phyloP scores from a whole-genome alignment of 2,888 invertebrate species.

The Cataglyphis altisquamis region DNA sequence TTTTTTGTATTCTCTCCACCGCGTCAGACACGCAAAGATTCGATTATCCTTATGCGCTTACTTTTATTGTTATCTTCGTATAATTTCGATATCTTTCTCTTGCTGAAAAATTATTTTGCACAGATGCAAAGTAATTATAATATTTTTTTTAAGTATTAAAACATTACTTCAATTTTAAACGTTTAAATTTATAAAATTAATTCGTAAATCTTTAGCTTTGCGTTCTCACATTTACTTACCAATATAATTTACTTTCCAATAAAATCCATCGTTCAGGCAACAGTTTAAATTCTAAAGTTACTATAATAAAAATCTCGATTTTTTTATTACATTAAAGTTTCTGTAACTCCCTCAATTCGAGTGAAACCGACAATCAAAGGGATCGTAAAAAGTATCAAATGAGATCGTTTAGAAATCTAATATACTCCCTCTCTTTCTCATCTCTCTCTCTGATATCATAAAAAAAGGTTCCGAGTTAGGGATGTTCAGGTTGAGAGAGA shows the following conservation, averaged over 20 bases:
- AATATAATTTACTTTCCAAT: not conserved
- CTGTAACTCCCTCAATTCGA: not conserved
- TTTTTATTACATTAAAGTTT: constrained; percentile 1
- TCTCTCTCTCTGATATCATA: constrained; percentile 24
- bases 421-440: not conserved
- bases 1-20: not conserved
- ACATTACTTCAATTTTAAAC: not conserved
- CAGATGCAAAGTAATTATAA: not conserved
- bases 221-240: not conserved
- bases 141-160: not conserved
- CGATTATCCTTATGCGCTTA: constrained; percentile 9
- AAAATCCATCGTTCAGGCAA: not conserved
- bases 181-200: not conserved
- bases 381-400: not conserved
- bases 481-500: constrained; percentile 18
- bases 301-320: constrained; percentile 24
- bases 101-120: not conserved
- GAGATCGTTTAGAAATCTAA: constrained; percentile 28
- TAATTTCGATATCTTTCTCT: not conserved
- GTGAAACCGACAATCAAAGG: not conserved
- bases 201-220: not conserved
- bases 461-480: constrained; percentile 35
- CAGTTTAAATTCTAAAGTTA: not conserved
- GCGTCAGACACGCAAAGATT: constrained; percentile 14
- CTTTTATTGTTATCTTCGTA: not conserved